Evolutionary conservation across 2,113 vertebrate genomes (phyloP).

Genomic region (Hippocampus abdominalis): DNA sequence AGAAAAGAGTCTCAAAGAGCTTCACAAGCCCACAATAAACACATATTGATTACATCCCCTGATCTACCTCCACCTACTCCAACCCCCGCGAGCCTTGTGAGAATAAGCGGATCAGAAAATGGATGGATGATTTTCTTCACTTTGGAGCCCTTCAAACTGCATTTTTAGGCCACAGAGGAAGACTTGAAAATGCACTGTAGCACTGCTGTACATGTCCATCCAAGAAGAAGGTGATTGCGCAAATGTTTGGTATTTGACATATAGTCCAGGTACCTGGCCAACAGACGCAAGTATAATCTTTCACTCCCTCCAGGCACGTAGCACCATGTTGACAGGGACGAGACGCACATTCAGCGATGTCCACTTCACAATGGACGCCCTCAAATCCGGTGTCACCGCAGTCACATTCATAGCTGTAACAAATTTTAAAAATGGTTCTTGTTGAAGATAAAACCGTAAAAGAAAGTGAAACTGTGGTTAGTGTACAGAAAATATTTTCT

Average conservation of each 20-base stretch:
- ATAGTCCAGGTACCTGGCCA: constrained; percentile 79
- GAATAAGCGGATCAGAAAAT: too few relatives aligned
- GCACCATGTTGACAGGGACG: constrained; percentile 82
- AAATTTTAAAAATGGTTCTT: constrained; percentile 7
- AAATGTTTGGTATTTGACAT: neutral
- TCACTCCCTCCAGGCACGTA: constrained; percentile 79
- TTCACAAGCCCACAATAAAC: too few relatives aligned
- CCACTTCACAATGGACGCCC: constrained; percentile 81
- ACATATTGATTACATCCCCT: too few relatives aligned
- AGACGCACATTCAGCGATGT: constrained; percentile 88
- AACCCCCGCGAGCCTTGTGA: too few relatives aligned
- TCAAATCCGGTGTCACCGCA: constrained; percentile 83
- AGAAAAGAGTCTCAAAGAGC: too few relatives aligned
- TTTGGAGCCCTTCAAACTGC: too few relatives aligned
- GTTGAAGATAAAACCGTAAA: neutral
- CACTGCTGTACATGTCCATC: neutral
- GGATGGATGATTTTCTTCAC: too few relatives aligned
- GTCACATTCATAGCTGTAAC: constrained; percentile 82
- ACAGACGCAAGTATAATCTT: constrained; percentile 81
- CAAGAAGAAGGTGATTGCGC: neutral
- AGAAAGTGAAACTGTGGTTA: neutral
- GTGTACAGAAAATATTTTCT: too few relatives aligned
- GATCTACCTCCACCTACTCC: too few relatives aligned
- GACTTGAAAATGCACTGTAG: too few relatives aligned
- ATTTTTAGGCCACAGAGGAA: too few relatives aligned